phyloP scores from a whole-genome alignment of 1,140 invertebrate species.

The Conus ventricosus region DNA sequence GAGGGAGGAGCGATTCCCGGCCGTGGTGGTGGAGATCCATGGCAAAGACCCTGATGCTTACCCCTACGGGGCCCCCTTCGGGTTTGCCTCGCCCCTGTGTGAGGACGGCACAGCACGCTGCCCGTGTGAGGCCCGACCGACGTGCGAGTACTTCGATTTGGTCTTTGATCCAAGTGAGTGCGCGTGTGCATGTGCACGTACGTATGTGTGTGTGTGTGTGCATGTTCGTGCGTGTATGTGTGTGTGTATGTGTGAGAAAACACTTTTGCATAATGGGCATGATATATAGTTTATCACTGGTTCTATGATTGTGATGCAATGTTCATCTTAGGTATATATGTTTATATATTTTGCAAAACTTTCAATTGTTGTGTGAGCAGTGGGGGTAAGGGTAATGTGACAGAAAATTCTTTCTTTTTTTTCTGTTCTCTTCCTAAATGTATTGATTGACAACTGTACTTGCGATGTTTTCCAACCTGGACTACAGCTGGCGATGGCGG shows the following conservation, averaged over 20 bases:
- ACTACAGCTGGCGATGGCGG: slow-evolving; percentile 58
- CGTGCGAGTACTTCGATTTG: slow-evolving; percentile 56
- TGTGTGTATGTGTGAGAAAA: too few relatives aligned
- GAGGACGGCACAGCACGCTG: slow-evolving; percentile 25
- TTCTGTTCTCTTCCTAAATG: not conserved
- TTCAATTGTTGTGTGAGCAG: too few relatives aligned
- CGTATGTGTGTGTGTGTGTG: too few relatives aligned
- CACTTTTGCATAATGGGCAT: too few relatives aligned
- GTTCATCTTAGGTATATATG: too few relatives aligned
- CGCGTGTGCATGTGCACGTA: not conserved
- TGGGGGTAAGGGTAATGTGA: too few relatives aligned
- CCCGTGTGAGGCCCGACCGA: slow-evolving; percentile 31
- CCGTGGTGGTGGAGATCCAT: slow-evolving; percentile 90
- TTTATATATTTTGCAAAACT: too few relatives aligned
- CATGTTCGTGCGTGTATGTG: too few relatives aligned
- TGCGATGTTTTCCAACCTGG: not conserved
- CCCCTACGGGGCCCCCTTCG: slow-evolving; percentile 62
- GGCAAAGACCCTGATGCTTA: slow-evolving; percentile 84
- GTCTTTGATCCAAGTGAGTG: slow-evolving; percentile 59
- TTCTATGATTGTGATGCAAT: too few relatives aligned
- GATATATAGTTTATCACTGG: too few relatives aligned
- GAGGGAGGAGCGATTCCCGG: slow-evolving; percentile 88
- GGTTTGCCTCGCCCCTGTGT: slow-evolving; percentile 55
- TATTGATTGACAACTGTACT: not conserved
- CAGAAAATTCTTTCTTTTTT: slow-evolving; percentile 5